Evolutionary conservation across 2,888 invertebrate species (phyloP).

Genomic region (Phragmatobia fuliginosa): DNA sequence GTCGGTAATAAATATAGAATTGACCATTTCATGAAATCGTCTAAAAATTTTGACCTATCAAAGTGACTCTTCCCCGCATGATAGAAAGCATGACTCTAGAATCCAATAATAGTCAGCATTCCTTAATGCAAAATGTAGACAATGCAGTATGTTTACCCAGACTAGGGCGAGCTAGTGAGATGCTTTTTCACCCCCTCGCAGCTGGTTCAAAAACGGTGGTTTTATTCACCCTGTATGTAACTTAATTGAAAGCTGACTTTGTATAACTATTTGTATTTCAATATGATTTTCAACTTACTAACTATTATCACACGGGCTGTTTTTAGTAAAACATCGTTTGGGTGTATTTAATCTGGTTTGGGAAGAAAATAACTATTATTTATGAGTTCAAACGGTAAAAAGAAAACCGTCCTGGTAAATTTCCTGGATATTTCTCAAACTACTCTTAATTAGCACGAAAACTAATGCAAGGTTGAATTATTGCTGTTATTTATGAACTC

Average conservation of each 20-base stretch:
- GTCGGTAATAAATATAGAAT: too few relatives aligned
- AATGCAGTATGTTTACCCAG: too few relatives aligned
- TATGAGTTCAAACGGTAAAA: slow-evolving; percentile 66
- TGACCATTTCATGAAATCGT: not conserved
- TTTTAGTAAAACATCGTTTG: slow-evolving; percentile 49
- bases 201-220: too few relatives aligned
- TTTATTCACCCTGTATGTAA: not conserved
- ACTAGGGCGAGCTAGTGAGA: too few relatives aligned
- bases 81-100: too few relatives aligned
- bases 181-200: not conserved
- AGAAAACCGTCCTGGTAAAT: slow-evolving; percentile 68
- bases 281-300: slow-evolving; percentile 34
- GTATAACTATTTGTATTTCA: slow-evolving; percentile 36
- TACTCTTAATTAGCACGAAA: slow-evolving; percentile 50
- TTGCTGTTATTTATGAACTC: slow-evolving; percentile 39
- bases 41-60: too few relatives aligned
- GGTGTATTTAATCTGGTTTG: slow-evolving; percentile 53
- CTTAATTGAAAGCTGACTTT: too few relatives aligned
- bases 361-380: slow-evolving; percentile 71
- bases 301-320: slow-evolving; percentile 31
- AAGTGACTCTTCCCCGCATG: too few relatives aligned
- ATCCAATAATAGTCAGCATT: too few relatives aligned
- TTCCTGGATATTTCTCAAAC: slow-evolving; percentile 48
- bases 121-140: too few relatives aligned
- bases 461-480: slow-evolving; percentile 42